Conservation (phyloP, 2,888 invertebrate genomes). For the Stenolophus ochropezus region DNA sequence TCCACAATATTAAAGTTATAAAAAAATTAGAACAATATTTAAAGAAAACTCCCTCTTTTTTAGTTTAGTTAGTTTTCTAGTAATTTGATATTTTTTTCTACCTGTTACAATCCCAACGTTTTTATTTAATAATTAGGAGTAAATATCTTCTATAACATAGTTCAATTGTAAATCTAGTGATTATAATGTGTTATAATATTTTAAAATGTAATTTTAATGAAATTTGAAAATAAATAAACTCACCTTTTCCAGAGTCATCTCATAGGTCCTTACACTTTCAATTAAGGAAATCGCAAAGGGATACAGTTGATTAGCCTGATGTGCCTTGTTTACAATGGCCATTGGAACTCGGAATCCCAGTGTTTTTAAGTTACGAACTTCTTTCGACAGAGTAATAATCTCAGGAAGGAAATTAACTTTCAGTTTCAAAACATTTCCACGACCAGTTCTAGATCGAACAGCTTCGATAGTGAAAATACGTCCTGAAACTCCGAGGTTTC, state of each 20-base stretch:
- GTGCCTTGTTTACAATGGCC: conserved; percentile 98
- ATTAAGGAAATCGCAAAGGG: conserved; percentile 99
- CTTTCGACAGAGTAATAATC: conserved; percentile 98
- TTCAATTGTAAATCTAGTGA: too few species aligned
- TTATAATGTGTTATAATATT: background rate
- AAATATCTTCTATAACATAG: too few species aligned
- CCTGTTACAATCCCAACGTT: too few species aligned
- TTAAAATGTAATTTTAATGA: background rate
- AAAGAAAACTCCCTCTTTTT: too few species aligned
- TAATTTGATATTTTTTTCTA: too few species aligned
- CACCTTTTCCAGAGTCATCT: conserved; percentile 97
- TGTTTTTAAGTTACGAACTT: conserved; percentile 96
- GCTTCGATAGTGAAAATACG: conserved; percentile 96
- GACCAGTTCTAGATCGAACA: conserved; percentile 84
- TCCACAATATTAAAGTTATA: too few species aligned
- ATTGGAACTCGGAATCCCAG: conserved; percentile 97
- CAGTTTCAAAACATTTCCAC: conserved; percentile 89
- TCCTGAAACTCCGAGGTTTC: conserved; percentile 95
- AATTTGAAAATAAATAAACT: conserved; percentile 66
- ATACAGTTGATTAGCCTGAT: conserved; percentile 98
- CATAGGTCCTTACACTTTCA: conserved; percentile 97
- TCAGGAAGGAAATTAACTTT: conserved; percentile 98
- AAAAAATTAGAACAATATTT: too few species aligned
- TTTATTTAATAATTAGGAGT: too few species aligned
- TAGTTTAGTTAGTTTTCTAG: too few species aligned